A percentile compares a stretch with the other conserved stretches of the same genome.
Evolutionary conservation across 2,113 vertebrate genomes (phyloP).

Genomic region (Ahaetulla prasina): DNA sequence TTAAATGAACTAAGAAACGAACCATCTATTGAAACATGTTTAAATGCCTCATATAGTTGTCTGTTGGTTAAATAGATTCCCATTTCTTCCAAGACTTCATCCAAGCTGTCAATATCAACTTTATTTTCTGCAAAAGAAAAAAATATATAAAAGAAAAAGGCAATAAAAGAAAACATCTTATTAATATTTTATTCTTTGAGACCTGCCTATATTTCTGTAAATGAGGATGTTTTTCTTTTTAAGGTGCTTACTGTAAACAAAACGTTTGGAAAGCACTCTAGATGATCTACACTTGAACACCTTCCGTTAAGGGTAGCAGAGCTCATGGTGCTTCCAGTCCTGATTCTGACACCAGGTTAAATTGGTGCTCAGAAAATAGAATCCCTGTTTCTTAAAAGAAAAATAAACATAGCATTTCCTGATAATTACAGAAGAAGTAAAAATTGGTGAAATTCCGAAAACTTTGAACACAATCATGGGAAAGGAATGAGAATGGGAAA

Average conservation of each 20-base stretch:
- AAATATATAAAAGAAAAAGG: not conserved
- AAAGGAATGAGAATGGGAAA: not conserved
- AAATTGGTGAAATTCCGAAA: not conserved
- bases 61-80: conserved; percentile 25
- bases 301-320: not conserved
- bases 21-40: conserved; percentile 22
- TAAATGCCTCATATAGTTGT: conserved; percentile 36
- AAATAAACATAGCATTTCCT: not conserved
- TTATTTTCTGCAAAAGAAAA: conserved; percentile 27
- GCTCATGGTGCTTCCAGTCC: not conserved
- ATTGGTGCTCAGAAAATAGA: not conserved
- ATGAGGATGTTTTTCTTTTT: not conserved
- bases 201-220: not conserved
- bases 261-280: not conserved
- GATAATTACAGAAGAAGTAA: not conserved
- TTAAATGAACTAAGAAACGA: not conserved
- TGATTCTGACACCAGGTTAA: not conserved
- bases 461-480: not conserved
- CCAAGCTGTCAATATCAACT: conserved; percentile 22
- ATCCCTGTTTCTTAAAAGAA: not conserved
- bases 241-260: not conserved
- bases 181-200: not conserved
- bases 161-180: not conserved
- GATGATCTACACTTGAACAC: not conserved
- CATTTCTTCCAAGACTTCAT: conserved; percentile 29